Evolutionary conservation across 2,113 vertebrate genomes (phyloP).

Genomic region (Neoarius graeffei): DNA sequence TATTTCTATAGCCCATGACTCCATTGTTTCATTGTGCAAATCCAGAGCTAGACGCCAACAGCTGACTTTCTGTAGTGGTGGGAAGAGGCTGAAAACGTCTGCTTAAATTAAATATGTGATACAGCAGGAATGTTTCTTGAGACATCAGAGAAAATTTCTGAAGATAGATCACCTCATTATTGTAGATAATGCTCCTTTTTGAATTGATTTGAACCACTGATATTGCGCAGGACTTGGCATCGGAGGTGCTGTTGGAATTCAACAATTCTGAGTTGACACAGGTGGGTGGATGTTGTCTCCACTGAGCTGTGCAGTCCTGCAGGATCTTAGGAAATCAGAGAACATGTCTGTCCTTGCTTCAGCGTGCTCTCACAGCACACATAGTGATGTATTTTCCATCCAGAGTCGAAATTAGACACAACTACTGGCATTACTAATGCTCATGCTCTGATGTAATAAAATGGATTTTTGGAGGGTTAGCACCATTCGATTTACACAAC

Average conservation of each 20-base stretch:
- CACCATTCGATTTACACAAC: too few relatives aligned
- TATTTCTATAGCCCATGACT: not conserved
- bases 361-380: not conserved
- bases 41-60: not conserved
- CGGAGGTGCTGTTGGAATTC: not conserved
- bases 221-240: not conserved
- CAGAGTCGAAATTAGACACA: not conserved
- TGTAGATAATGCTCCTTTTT: not conserved
- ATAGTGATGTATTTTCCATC: not conserved
- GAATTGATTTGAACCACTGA: not conserved
- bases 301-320: not conserved
- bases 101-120: not conserved
- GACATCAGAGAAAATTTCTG: not conserved
- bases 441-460: slow-evolving; percentile 6
- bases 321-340: slow-evolving; percentile 21
- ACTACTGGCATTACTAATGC: not conserved
- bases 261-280: not conserved
- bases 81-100: not conserved
- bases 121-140: not conserved
- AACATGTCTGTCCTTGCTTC: slow-evolving; percentile 25
- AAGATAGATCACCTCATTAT: not conserved
- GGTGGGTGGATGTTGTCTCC: not conserved
- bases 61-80: not conserved
- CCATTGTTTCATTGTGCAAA: not conserved
- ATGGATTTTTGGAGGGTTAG: too few relatives aligned